Percentiles rank a stretch among this genome's conserved stretches.
phyloP scores from a whole-genome alignment of 2,797 vertebrate species.

The Lithobates pipiens region DNA sequence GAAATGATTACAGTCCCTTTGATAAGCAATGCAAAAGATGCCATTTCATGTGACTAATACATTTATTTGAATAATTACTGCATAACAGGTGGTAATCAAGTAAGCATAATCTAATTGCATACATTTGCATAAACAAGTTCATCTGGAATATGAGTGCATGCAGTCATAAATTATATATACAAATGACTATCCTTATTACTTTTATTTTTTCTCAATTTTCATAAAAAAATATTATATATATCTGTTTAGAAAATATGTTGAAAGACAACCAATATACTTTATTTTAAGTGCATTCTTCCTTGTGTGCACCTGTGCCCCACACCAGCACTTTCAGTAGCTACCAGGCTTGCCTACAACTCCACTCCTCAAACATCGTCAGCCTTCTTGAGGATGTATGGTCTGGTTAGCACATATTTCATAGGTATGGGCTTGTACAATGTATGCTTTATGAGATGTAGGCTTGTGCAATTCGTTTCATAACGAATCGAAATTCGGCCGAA shows the following conservation, averaged over 20 bases:
- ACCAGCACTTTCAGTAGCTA: neutral
- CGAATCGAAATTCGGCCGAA: too few species aligned
- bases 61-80: constrained; percentile 46
- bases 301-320: neutral
- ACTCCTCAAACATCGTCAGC: too few species aligned
- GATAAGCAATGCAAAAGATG: constrained; percentile 39
- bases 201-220: neutral
- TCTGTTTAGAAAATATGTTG: too few species aligned
- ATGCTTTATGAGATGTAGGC: too few species aligned
- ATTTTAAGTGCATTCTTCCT: neutral
- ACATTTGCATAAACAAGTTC: constrained; percentile 41
- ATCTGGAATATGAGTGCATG: constrained; percentile 7
- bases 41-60: constrained; percentile 40
- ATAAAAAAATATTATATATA: too few species aligned
- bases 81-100: constrained; percentile 41
- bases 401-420: too few species aligned
- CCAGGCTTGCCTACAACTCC: too few species aligned
- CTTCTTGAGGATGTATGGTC: too few species aligned
- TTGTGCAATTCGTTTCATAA: too few species aligned
- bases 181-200: neutral
- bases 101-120: constrained; percentile 44
- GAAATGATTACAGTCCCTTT: neutral
- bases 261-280: neutral
- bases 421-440: too few species aligned
- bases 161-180: neutral